Base-by-base conservation (phyloP, 2,113 vertebrate species). In the Anarhynchus alexandrinus region DNA sequence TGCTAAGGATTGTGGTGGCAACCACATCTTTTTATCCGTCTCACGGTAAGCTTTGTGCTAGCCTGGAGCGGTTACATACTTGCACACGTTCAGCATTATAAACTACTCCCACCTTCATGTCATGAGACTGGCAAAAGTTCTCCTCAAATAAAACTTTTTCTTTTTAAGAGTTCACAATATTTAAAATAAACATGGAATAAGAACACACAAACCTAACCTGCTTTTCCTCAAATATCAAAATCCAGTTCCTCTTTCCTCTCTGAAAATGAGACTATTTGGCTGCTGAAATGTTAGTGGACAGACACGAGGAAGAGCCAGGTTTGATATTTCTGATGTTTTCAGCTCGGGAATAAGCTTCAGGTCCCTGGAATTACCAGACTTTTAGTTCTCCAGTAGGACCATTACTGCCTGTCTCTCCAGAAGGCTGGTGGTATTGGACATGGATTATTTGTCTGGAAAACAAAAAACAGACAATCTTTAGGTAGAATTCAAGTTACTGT, bases 101-200 rank as follows among this genome's bases (percentile, higher is more conserved):
- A 72, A 73, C 27, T 34, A 42, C 30, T 86, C 43, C 43, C 52
- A 76, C 34, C 12, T 91, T 42, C 10, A 5, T 3, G 29, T 7
- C 70, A 66, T 25, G 62, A 87, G 52, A 40, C 32, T 40, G 72
- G 51, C 20, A 72, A 52, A 80, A 80, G 34, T 40, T 67, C 43
- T 74, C 51, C 47, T 74, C 69, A 70, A 90, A 86, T 73, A 83
- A 74, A 81, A 45, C 12, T 65, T 93, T 93, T 84, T 88, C 26
- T 23, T 70, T 83, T 73, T 54, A 95, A 49, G 64, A 73, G 34
- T 45, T 86, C 45, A 34, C 51, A 78, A 43, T 52, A 64, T 73
- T 86, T 93, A 81, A 96, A 95, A 82, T 58, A 90, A 93, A 93
- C n/a, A 61, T 26, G 26, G n/a, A 80, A 34, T 79, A 74, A 93